Evolutionary conservation across 2,113 vertebrate genomes (phyloP).

Genomic region (Scopus umbretta): DNA sequence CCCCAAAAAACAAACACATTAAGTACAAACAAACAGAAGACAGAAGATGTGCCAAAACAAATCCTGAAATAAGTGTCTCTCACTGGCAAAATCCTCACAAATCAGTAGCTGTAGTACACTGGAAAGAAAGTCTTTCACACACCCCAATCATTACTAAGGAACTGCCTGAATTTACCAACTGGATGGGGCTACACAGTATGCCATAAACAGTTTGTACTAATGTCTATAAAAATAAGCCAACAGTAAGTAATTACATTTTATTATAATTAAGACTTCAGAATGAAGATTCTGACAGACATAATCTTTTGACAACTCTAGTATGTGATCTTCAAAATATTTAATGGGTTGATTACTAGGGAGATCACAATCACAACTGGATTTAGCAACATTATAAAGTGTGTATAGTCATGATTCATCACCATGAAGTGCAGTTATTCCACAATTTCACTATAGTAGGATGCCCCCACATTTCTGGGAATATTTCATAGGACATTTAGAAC

Average conservation of each 20-base stretch:
- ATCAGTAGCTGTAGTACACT: not conserved
- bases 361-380: not conserved
- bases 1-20: not conserved
- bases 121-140: not conserved
- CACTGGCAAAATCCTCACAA: not conserved
- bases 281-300: not conserved
- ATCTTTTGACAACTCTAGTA: not conserved
- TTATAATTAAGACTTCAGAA: not conserved
- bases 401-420: not conserved
- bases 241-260: not conserved
- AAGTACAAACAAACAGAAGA: not conserved
- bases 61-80: not conserved
- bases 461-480: not conserved
- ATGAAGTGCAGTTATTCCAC: not conserved
- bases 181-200: not conserved
- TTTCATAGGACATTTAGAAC: not conserved
- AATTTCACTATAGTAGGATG: not conserved
- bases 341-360: not conserved
- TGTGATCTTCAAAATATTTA: not conserved
- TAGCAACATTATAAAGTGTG: not conserved
- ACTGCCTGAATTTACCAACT: not conserved
- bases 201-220: not conserved
- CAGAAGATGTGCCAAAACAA: not conserved
- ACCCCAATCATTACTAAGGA: not conserved
- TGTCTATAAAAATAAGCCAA: not conserved